A percentile compares a stretch with the other conserved stretches of the same genome.
phyloP scores from a whole-genome alignment of 2,113 vertebrate species.

The Phalacrocorax pelagicus region DNA sequence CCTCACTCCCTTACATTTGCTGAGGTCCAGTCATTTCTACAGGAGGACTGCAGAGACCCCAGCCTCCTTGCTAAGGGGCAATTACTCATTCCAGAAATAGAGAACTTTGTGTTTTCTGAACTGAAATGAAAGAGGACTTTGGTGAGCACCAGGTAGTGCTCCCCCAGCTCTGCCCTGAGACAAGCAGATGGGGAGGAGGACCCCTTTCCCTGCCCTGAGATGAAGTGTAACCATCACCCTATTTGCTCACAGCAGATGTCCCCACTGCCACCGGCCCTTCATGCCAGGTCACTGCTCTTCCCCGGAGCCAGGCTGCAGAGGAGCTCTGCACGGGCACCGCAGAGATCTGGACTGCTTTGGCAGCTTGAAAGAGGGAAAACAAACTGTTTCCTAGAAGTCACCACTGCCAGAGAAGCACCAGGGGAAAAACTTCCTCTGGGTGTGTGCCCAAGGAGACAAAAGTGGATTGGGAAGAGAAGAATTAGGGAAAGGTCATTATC shows the following conservation, averaged over 20 bases:
- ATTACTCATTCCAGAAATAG: not conserved
- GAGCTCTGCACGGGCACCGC: accelerated
- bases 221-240: not conserved
- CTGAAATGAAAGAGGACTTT: not conserved
- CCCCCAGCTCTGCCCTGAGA: not conserved
- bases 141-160: not conserved
- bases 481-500: not conserved
- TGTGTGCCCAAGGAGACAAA: accelerated
- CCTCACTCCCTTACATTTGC: not conserved
- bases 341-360: not conserved
- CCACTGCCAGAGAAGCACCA: not conserved
- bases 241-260: not conserved
- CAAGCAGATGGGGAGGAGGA: not conserved
- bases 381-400: not conserved
- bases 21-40: not conserved
- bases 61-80: not conserved
- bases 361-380: not conserved
- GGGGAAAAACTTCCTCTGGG: not conserved
- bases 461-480: not conserved
- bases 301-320: not conserved
- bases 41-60: not conserved
- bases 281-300: not conserved
- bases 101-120: not conserved
- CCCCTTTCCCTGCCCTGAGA: not conserved
- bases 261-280: accelerated